A percentile compares a stretch with the other conserved stretches of the same genome.
Evolutionary conservation across 2,888 invertebrate genomes (phyloP).

Genomic region (Lottia gigantea): DNA sequence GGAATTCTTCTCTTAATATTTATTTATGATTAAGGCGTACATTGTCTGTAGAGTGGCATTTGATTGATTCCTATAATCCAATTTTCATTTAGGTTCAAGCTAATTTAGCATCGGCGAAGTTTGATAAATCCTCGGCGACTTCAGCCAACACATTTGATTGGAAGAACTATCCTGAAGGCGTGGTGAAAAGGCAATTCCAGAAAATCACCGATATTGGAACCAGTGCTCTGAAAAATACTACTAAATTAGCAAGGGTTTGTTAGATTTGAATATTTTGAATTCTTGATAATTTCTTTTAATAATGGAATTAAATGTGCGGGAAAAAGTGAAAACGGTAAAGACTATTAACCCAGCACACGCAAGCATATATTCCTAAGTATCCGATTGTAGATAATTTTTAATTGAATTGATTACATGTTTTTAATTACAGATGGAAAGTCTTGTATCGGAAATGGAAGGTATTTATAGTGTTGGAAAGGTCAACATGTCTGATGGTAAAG

Average conservation of each 20-base stretch:
- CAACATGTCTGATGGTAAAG: conserved; percentile 27
- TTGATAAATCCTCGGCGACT: conserved; percentile 81
- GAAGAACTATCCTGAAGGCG: conserved; percentile 78
- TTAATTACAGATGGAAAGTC: conserved; percentile 33
- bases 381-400: too few species aligned
- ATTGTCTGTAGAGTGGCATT: too few species aligned
- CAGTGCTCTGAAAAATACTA: conserved; percentile 75
- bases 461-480: conserved; percentile 47
- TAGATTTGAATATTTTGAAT: background rate
- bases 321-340: too few species aligned
- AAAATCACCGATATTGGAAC: conserved; percentile 79
- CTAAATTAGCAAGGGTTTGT: conserved; percentile 45
- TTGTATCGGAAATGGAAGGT: conserved; percentile 38
- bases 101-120: conserved; percentile 57
- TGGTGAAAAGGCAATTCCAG: conserved; percentile 80
- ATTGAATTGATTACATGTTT: background rate
- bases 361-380: too few species aligned
- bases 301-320: too few species aligned
- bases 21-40: too few species aligned
- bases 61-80: too few species aligned
- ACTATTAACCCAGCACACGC: too few species aligned
- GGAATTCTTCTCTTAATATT: too few species aligned
- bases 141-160: conserved; percentile 81
- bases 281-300: too few species aligned
- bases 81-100: conserved; percentile 15